These are phyloP conservation scores for Macropodus opercularis DNA, from an alignment of 2,797 vertebrate genomes.

Conservation along the genomic window DNA sequence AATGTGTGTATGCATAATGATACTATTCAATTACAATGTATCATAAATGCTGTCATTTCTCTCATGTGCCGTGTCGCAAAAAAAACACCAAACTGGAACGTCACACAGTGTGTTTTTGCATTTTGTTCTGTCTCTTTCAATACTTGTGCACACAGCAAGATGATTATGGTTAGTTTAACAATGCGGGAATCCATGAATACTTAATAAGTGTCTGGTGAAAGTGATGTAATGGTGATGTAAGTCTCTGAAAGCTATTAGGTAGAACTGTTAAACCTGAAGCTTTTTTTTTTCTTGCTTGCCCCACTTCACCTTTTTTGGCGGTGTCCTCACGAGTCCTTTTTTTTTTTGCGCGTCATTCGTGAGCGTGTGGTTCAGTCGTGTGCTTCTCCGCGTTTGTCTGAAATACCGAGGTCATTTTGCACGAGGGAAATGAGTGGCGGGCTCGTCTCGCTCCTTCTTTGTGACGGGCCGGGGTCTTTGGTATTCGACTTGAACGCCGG, in stretches of 20 bases:
- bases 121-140: constrained; percentile 43
- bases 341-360: constrained; percentile 4
- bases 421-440: constrained; percentile 14
- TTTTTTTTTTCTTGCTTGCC: constrained; percentile 36
- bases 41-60: constrained; percentile 44
- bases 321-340: background rate
- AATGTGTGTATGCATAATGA: constrained; percentile 37
- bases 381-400: constrained; percentile 10
- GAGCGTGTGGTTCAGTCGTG: constrained; percentile 3
- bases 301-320: constrained; percentile 33
- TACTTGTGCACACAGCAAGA: constrained; percentile 47
- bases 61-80: constrained; percentile 18
- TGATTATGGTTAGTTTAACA: constrained; percentile 63
- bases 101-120: constrained; percentile 30
- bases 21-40: constrained; percentile 47
- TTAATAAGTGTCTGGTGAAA: constrained; percentile 62
- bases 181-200: constrained; percentile 65
- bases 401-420: background rate
- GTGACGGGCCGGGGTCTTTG: constrained; percentile 17
- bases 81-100: constrained; percentile 52
- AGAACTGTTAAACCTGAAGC: constrained; percentile 54
- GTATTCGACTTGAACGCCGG: constrained; percentile 48
- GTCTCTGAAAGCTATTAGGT: constrained; percentile 66
- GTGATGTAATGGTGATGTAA: constrained; percentile 74
- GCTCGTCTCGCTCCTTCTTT: constrained; percentile 3